Base-by-base conservation (phyloP, 2,797 vertebrate genomes). In the Notolepis coatsorum region DNA sequence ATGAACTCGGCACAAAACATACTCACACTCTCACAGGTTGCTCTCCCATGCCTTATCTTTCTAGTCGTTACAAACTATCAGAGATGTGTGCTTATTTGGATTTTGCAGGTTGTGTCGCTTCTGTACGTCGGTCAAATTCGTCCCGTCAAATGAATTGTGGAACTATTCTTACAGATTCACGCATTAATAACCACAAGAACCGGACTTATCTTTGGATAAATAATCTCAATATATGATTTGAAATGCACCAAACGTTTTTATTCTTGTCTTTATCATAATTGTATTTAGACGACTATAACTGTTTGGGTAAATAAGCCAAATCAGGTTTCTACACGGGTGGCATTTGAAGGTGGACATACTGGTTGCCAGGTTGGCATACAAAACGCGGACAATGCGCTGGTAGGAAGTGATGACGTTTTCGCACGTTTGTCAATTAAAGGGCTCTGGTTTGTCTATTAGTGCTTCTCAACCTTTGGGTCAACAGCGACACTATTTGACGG, bases 11-110 rank as follows among this genome's bases (percentile, higher is more conserved):
- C n/a, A 10, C 43, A 49, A 15, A 7, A 13, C 41, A 6, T 39
- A 88, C 88, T 90, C 38, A 91, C 89, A 92, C 88, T 84, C 75
- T 73, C 2, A 84, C 27, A 1, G 87, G 77, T n/a, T 79, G 52
- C 0, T 86, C 86, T 3, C 38, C 71, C 89, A 92, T 92, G 2
- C 35, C 20, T 52, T 9, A 0, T 2, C 3, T 5, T 2, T 28
- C 17, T 21, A 41, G 12, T 2, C 2, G 8, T 4, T 12, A 17
- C 4, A 7, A 39, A 1, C 0, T 42, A 10, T 51, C 7, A 7
- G 37, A 51, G 62, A 58, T 28, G 23, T 67, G n/a, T 0, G 17
- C 33, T 10, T 3, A 17, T 60, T 79, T 73, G 7, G 70, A 58
- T 64, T 71, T 7, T 48, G 76, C 41, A 67, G 49, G 24, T 67